Conservation (phyloP, 2,888 invertebrate species). For the Euzophera pinguis region DNA sequence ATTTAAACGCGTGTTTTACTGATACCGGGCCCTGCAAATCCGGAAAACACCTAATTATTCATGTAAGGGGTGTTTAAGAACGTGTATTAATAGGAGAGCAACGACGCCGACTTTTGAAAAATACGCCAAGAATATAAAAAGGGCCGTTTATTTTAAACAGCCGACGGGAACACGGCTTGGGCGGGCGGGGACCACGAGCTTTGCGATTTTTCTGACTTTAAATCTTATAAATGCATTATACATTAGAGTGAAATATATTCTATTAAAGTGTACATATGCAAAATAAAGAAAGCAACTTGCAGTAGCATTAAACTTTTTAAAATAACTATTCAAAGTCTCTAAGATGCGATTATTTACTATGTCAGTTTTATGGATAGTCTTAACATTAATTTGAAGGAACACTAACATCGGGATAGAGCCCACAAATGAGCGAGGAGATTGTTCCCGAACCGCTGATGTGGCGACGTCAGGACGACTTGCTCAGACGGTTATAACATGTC, state of each 20-base stretch:
- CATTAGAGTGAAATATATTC: conserved; percentile 27
- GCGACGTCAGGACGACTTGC: conserved; percentile 61
- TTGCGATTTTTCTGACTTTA: conserved; percentile 53
- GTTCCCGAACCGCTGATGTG: conserved; percentile 64
- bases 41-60: conserved; percentile 77
- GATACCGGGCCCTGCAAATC: conserved; percentile 68
- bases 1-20: conserved; percentile 74
- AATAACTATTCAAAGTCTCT: background rate
- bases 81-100: conserved; percentile 65
- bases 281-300: too few relatives aligned
- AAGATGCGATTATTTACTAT: conserved; percentile 12
- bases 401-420: conserved; percentile 49
- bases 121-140: conserved; percentile 60
- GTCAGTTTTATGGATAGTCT: conserved; percentile 22
- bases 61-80: conserved; percentile 75
- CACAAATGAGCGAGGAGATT: conserved; percentile 55
- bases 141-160: conserved; percentile 63
- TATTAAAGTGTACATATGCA: background rate
- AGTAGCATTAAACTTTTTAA: background rate
- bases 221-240: conserved; percentile 50
- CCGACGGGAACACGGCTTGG: conserved; percentile 66
- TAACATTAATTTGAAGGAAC: conserved; percentile 23
- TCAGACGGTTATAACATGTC: conserved; percentile 55
- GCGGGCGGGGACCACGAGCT: conserved; percentile 50
- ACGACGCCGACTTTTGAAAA: conserved; percentile 54